Conservation (phyloP, 2,113 vertebrate species). For the Dicrurus megarhynchus region DNA sequence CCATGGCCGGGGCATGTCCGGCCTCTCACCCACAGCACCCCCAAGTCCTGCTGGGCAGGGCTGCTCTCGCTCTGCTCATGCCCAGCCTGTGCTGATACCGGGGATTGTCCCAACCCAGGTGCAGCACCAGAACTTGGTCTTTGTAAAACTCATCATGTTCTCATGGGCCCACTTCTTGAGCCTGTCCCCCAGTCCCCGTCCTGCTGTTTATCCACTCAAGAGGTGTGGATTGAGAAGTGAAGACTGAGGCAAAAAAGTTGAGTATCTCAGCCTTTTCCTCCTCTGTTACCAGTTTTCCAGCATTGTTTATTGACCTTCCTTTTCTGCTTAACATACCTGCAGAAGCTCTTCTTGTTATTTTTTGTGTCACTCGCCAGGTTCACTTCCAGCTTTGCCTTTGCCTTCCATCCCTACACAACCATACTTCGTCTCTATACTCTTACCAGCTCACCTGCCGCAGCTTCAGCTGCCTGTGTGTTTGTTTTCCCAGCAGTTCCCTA, state of each 20-base stretch:
- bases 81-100: accelerated
- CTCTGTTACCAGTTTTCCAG: not conserved
- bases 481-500: not conserved
- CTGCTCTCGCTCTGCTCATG: not conserved
- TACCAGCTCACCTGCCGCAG: not conserved
- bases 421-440: not conserved
- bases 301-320: not conserved
- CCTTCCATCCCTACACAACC: not conserved
- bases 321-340: not conserved
- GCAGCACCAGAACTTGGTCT: not conserved
- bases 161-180: not conserved
- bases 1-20: not conserved
- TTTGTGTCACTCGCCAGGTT: not conserved
- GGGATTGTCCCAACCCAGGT: accelerated
- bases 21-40: not conserved
- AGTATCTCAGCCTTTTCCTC: not conserved
- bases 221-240: not conserved
- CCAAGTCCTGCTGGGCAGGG: not conserved
- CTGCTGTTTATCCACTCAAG: not conserved
- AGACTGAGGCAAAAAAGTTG: not conserved
- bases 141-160: not conserved
- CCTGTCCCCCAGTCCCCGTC: not conserved
- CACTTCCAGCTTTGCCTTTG: not conserved
- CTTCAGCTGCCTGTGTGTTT: not conserved
- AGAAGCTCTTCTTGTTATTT: not conserved